phyloP scores from a whole-genome alignment of 2,888 invertebrate species.

The Mythimna loreyi region DNA sequence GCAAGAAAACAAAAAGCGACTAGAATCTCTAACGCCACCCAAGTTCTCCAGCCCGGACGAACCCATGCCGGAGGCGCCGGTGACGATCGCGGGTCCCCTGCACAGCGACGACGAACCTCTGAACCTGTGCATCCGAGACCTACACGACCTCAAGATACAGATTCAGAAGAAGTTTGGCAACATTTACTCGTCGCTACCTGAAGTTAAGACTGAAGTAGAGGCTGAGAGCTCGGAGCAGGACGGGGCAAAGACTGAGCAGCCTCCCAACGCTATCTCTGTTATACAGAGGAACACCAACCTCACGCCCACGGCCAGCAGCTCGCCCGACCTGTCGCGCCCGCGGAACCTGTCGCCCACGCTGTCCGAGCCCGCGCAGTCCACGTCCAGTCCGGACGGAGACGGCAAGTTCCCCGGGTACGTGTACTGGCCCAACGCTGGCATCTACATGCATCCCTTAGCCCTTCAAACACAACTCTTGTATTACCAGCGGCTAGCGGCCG shows the following conservation, averaged over 20 bases:
- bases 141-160: constrained; percentile 93
- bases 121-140: constrained; percentile 95
- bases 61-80: constrained; percentile 81
- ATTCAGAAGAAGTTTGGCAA: constrained; percentile 92
- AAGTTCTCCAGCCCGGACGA: constrained; percentile 80
- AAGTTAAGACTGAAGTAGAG: constrained; percentile 91
- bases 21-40: constrained; percentile 79
- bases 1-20: constrained; percentile 91
- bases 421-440: constrained; percentile 93
- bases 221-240: constrained; percentile 88
- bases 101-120: constrained; percentile 93
- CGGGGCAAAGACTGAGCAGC: constrained; percentile 83
- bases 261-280: constrained; percentile 86
- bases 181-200: constrained; percentile 90
- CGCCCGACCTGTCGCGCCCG: constrained; percentile 83
- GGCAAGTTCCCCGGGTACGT: constrained; percentile 90
- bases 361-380: constrained; percentile 83
- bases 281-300: constrained; percentile 86
- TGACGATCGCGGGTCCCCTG: constrained; percentile 78
- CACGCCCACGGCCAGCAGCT: constrained; percentile 83
- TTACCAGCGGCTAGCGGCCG: constrained; percentile 93
- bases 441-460: constrained; percentile 94
- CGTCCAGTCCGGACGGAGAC: constrained; percentile 78
- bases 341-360: constrained; percentile 79
- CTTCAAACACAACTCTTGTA: constrained; percentile 93